These are phyloP conservation scores for Dolomedes plantarius DNA, from an alignment of 2,888 invertebrate species.

Conservation along the genomic window DNA sequence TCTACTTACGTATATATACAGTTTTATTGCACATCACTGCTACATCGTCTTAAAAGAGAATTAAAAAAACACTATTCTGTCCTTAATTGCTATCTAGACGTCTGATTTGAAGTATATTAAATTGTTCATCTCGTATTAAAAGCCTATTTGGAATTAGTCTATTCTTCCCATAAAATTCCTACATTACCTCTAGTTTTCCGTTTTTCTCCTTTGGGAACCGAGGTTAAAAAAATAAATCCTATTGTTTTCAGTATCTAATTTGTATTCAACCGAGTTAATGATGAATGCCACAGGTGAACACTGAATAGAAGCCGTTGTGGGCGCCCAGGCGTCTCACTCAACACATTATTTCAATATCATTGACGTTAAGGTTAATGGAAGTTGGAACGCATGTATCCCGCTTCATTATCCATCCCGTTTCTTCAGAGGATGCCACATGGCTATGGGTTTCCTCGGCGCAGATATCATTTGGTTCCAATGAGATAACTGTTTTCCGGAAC, in stretches of 20 bases:
- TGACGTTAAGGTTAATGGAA: not conserved
- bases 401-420: conserved; percentile 73
- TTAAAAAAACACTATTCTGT: no score
- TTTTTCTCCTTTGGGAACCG: conserved; percentile 27
- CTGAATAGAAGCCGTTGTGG: conserved; percentile 33
- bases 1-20: no score
- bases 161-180: no score
- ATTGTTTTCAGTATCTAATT: conserved; percentile 34
- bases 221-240: conserved; percentile 62
- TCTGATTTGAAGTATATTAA: no score
- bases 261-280: conserved; percentile 9
- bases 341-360: conserved; percentile 27
- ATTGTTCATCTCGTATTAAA: no score
- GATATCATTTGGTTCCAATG: conserved; percentile 92
- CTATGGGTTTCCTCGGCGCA: conserved; percentile 86
- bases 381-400: not conserved
- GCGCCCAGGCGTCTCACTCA: conserved; percentile 7
- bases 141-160: no score
- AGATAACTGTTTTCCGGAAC: conserved; percentile 84
- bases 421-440: conserved; percentile 89
- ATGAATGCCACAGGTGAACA: conserved; percentile 40
- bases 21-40: no score
- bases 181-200: no score
- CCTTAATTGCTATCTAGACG: no score
- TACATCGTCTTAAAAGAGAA: no score